Evolutionary conservation across 2,113 vertebrate genomes (phyloP).

Genomic region (Dryoscopus gambensis): DNA sequence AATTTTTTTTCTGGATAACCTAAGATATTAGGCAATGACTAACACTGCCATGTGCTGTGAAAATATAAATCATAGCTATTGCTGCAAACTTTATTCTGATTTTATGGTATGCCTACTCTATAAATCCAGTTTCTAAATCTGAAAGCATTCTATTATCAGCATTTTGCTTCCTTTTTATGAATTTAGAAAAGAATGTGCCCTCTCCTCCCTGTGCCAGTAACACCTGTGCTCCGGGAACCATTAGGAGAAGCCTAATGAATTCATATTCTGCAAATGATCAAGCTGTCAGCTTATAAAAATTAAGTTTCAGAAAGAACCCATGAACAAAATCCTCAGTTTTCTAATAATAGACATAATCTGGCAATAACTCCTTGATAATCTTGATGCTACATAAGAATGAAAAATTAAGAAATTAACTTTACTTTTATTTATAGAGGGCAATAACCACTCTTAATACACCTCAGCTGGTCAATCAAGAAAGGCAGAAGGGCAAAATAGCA

Average conservation of each 20-base stretch:
- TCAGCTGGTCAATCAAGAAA: not conserved
- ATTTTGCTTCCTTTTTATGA: conserved; percentile 1
- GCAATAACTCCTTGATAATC: not conserved
- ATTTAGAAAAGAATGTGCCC: not conserved
- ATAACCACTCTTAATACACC: not conserved
- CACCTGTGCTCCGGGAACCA: not conserved
- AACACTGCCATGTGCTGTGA: not conserved
- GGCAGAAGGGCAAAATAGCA: not conserved
- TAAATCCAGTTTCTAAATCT: not conserved
- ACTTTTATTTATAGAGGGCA: not conserved
- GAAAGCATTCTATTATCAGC: not conserved
- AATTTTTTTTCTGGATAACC: not conserved
- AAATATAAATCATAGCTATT: not conserved
- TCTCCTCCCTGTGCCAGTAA: not conserved
- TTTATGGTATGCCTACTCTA: not conserved
- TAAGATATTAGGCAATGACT: not conserved
- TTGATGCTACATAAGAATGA: not conserved
- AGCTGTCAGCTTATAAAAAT: not conserved
- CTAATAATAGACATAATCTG: not conserved
- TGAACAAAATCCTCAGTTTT: not conserved
- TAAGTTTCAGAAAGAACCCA: not conserved
- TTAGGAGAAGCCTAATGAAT: not conserved
- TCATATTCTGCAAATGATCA: not conserved
- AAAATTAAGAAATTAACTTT: not conserved
- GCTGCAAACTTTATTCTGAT: not conserved